These are phyloP conservation scores for Pachyseris speciosa DNA, from an alignment of 64 coral and sea anemone genomes.

Conservation along the genomic window DNA sequence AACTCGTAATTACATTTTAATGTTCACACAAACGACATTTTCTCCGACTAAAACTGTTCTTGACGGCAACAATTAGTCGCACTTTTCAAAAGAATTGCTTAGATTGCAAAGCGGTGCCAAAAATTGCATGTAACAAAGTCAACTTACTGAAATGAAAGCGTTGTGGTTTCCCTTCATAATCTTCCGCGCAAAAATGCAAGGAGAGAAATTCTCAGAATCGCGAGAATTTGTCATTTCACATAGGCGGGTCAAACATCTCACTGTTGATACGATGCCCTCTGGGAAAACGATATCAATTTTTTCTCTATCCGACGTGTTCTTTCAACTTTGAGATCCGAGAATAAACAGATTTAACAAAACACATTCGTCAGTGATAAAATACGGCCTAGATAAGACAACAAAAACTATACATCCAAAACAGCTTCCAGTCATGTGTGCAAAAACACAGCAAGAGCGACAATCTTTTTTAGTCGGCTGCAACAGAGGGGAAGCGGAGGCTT, in stretches of 20 bases:
- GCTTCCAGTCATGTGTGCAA: constrained; percentile 14
- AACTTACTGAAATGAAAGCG: not conserved
- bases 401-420: not conserved
- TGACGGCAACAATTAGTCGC: not conserved
- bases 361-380: not conserved
- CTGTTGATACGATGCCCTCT: not conserved
- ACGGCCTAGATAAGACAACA: not conserved
- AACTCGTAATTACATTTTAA: constrained; percentile 37
- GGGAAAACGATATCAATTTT: constrained; percentile 5
- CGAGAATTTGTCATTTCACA: constrained; percentile 13
- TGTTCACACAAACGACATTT: not conserved
- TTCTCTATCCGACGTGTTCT: constrained; percentile 9
- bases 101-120: too few relatives aligned
- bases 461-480: not conserved
- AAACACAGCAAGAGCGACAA: not conserved
- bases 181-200: constrained; percentile 1
- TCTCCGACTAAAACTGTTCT: not conserved
- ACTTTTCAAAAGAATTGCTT: too few relatives aligned
- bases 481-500: not conserved
- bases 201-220: constrained; percentile 14
- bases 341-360: constrained; percentile 13
- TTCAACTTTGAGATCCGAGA: constrained; percentile 21
- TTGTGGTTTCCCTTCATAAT: not conserved
- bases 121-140: too few relatives aligned
- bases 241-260: not conserved